Percentiles rank a stretch among this genome's conserved stretches.
These are phyloP conservation scores for Menura novaehollandiae DNA, from an alignment of 2,113 vertebrate genomes.

Conservation along the genomic window DNA sequence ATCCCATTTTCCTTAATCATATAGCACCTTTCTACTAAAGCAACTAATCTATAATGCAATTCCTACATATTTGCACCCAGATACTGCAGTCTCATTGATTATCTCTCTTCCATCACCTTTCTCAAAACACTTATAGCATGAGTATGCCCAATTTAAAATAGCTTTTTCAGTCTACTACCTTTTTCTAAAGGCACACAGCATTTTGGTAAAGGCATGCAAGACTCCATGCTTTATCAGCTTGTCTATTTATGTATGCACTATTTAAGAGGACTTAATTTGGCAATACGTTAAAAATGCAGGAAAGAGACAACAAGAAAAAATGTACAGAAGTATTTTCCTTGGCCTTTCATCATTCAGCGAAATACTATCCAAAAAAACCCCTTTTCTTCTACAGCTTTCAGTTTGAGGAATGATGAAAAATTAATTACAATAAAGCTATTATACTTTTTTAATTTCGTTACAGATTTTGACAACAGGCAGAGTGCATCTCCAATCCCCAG, in stretches of 20 bases:
- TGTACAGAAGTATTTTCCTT: neutral
- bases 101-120: neutral
- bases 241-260: neutral
- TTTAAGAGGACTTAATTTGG: neutral
- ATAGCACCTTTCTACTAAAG: neutral
- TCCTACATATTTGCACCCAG: neutral
- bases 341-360: neutral
- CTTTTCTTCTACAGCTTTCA: neutral
- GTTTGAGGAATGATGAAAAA: neutral
- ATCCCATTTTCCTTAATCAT: neutral
- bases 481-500: neutral
- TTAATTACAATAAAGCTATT: neutral
- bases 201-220: neutral
- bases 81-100: neutral
- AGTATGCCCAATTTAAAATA: neutral
- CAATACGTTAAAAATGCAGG: neutral
- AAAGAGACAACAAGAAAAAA: neutral
- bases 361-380: neutral
- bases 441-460: neutral
- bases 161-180: neutral
- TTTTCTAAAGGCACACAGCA: neutral
- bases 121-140: neutral
- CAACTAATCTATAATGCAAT: neutral
- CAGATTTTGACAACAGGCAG: neutral
- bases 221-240: neutral